Evolutionary conservation across 2,888 invertebrate species (phyloP).

Genomic region (Ormyrus rosae): DNA sequence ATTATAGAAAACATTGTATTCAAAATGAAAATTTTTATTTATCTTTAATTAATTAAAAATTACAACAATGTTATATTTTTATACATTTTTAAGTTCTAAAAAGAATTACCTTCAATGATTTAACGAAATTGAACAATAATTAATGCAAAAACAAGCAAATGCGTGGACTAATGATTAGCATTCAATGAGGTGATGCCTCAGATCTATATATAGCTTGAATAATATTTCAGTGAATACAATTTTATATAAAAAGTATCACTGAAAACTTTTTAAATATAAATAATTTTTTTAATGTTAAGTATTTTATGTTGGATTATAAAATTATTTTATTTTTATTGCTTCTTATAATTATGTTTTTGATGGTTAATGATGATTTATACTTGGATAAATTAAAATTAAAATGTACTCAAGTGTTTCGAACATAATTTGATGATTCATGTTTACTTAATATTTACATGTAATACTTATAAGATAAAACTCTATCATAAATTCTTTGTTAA

Average conservation of each 20-base stretch:
- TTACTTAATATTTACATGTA: background rate
- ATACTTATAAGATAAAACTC: no score
- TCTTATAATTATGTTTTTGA: no score
- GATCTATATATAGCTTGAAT: conserved; percentile 42
- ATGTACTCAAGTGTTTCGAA: no score
- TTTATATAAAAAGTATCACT: background rate
- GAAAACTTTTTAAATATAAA: background rate
- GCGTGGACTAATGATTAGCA: conserved; percentile 64
- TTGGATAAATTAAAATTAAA: no score
- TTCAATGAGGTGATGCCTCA: conserved; percentile 64
- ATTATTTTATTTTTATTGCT: background rate
- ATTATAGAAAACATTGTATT: conserved; percentile 5
- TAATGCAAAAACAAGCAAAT: conserved; percentile 60
- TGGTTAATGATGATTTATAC: no score
- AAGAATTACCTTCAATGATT: conserved; percentile 58
- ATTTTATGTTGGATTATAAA: background rate
- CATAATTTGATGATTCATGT: no score
- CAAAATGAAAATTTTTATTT: conserved; percentile 5
- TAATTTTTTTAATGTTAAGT: background rate
- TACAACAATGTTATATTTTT: conserved; percentile 32
- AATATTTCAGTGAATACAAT: conserved; percentile 31
- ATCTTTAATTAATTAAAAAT: conserved; percentile 1
- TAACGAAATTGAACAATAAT: conserved; percentile 65
- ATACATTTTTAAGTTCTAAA: background rate
- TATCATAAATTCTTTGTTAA: conserved; percentile 32